Percentiles rank a stretch among this genome's conserved stretches.
phyloP scores from a whole-genome alignment of 1,140 invertebrate genomes.

The Reticulitermes speratus region DNA sequence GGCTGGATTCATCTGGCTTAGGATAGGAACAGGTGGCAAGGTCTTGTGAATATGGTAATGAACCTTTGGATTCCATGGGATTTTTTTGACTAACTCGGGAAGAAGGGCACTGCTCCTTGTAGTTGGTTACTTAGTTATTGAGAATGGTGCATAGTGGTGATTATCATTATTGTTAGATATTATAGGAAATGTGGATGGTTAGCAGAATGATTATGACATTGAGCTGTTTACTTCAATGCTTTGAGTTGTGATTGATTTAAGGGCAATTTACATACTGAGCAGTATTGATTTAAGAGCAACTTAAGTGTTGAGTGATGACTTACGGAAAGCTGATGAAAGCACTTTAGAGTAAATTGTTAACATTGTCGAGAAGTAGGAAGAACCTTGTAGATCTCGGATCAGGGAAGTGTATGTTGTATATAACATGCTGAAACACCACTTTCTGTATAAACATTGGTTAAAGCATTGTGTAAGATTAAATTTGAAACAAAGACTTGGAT shows the following conservation, averaged over 20 bases:
- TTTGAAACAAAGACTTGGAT: neutral
- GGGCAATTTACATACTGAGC: too few relatives aligned
- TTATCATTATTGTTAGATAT: neutral
- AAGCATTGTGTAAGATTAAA: neutral
- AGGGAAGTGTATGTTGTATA: neutral
- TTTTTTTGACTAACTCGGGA: too few relatives aligned
- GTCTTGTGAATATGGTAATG: too few relatives aligned
- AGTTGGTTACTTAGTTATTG: too few relatives aligned
- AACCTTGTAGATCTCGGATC: neutral
- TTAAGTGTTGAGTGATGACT: neutral
- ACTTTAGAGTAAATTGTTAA: neutral
- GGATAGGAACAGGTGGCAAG: too few relatives aligned
- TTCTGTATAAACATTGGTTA: neutral
- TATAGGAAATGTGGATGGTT: neutral
- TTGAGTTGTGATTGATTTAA: neutral
- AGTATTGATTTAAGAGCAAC: neutral
- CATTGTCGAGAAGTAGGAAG: neutral
- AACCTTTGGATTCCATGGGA: too few relatives aligned
- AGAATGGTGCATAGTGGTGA: neutral
- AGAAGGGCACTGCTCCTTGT: too few relatives aligned
- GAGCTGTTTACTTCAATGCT: neutral
- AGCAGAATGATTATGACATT: neutral
- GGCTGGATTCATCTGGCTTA: too few relatives aligned
- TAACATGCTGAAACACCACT: slow-evolving; percentile 19
- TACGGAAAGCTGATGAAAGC: neutral